Percentiles rank a stretch among this genome's conserved stretches.
These are phyloP conservation scores for Trichopoda pennipes DNA, from an alignment of 2,888 invertebrate species.

Conservation along the genomic window DNA sequence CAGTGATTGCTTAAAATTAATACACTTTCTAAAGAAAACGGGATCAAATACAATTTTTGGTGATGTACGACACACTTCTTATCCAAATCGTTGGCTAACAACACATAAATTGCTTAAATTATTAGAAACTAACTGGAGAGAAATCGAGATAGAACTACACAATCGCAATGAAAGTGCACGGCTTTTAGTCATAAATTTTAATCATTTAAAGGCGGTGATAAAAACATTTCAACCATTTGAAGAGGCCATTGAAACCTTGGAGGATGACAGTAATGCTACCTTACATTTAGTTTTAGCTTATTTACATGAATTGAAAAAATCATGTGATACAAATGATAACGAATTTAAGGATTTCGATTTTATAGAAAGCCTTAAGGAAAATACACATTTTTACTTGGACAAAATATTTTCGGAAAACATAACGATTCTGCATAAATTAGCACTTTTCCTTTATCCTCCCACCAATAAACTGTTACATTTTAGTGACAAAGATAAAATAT, in stretches of 20 bases:
- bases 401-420: constrained; percentile 5
- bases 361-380: background rate
- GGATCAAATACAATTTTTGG: background rate
- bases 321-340: background rate
- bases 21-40: background rate
- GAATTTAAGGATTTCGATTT: background rate
- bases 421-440: constrained; percentile 12
- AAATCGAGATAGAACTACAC: background rate
- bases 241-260: constrained; percentile 19
- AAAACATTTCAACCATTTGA: constrained; percentile 10
- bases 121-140: background rate
- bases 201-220: background rate
- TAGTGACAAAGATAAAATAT: background rate
- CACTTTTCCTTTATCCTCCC: constrained; percentile 38
- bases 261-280: background rate
- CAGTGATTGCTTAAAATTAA: constrained; percentile 1
- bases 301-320: constrained; percentile 21
- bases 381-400: background rate
- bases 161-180: background rate
- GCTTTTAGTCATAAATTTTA: background rate
- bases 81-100: background rate
- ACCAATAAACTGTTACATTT: constrained; percentile 25
- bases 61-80: no score
- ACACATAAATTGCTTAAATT: constrained; percentile 3
- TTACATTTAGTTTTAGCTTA: constrained; percentile 25